phyloP scores from a whole-genome alignment of 1,140 invertebrate genomes.

The Magallana ariakensis region DNA sequence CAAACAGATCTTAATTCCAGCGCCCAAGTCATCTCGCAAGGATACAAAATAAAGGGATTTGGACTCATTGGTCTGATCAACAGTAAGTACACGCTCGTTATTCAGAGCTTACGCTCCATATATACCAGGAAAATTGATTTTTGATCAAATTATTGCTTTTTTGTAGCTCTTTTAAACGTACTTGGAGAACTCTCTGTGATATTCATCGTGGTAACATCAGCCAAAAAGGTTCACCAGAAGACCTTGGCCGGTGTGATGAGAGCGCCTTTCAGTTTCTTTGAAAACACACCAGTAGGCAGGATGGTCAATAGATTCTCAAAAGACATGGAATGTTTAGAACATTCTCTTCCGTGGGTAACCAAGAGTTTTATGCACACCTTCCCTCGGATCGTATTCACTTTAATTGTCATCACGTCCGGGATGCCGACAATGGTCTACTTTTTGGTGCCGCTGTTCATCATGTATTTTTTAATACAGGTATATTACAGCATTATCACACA shows the following conservation, averaged over 20 bases:
- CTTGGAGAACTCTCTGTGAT: neutral
- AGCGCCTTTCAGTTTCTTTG: slow-evolving; percentile 84
- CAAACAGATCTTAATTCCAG: too few relatives aligned
- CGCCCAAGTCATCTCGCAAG: too few relatives aligned
- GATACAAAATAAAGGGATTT: too few relatives aligned
- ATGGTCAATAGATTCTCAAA: slow-evolving; percentile 84
- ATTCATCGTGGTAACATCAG: neutral
- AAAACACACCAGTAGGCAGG: slow-evolving; percentile 84
- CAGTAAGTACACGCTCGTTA: too few relatives aligned
- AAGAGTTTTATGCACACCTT: neutral
- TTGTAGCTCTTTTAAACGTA: slow-evolving; percentile 11
- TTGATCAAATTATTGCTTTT: neutral
- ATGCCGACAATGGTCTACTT: slow-evolving; percentile 20
- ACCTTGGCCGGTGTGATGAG: neutral
- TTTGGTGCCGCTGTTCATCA: neutral
- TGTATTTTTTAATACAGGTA: too few relatives aligned
- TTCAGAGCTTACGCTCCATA: too few relatives aligned
- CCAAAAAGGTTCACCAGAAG: too few relatives aligned
- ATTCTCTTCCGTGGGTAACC: neutral
- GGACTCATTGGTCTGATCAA: too few relatives aligned
- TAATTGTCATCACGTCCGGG: neutral
- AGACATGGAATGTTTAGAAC: slow-evolving; percentile 80
- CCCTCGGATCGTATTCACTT: neutral
- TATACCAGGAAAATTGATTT: neutral
- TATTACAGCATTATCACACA: too few relatives aligned